Evolutionary conservation across 2,113 vertebrate species (phyloP), one percentile per base, ranked within the genome.

Genomic region (Scartelaos histophorus): DNA sequence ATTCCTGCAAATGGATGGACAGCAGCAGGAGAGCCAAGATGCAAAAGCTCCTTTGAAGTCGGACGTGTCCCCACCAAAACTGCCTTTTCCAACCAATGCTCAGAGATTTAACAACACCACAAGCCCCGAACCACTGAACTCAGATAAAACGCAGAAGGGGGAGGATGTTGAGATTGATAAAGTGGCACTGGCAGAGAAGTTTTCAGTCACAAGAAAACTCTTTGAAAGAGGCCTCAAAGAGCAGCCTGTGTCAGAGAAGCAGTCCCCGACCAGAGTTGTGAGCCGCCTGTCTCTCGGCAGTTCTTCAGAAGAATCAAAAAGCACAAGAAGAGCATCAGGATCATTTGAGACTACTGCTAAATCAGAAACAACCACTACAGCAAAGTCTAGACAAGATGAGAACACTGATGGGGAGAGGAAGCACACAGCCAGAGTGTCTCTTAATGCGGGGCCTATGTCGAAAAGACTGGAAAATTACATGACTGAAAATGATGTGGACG

Each of bases 1-100:
- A 83, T 96, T 97, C 85, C 89, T 97, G 29, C 96, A 97, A 53
- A 95, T 97, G 96, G 96, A 96, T 70, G 91, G 94, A 25, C 94
- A 89, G 69, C 94, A 85, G 49, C 93, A 90, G 84, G 96, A 97
- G 75, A 85, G 54, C 76, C 87, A 90, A 84, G 96, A 97, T n/a
- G 87, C 57, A 6, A 96, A 96, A 87, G 74, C 88, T 11, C 68
- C 87, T 38, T 54, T 81, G 51, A 95, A 93, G 90, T 38, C 84
- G 0, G 95, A 97, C 1, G 81, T 89, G 24, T 89, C 92, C 66
- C 91, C 94, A 24, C 80, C 90, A 13, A 93, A 91, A 79, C 81
- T 75, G 46, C 91, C 90, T 12, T 89, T 94, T 83, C 91, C 91
- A 67, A 88, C 75, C 68, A 93, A 70, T 81, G 78, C 94, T 13